These are phyloP conservation scores for Achroia grisella DNA, from an alignment of 1,140 invertebrate genomes.

Conservation along the genomic window DNA sequence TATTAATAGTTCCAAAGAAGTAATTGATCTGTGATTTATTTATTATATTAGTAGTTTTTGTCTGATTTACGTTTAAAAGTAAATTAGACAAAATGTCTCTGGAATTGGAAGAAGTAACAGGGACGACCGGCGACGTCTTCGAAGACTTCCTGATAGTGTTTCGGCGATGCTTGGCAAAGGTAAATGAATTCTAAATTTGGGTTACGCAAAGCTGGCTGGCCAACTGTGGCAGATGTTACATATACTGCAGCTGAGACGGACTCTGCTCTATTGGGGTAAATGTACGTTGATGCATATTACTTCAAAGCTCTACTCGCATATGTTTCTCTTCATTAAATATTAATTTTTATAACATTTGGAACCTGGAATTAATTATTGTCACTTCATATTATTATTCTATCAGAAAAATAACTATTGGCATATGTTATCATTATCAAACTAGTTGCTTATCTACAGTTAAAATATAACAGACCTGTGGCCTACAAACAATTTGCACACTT, in stretches of 20 bases:
- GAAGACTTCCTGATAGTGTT: slow-evolving; percentile 77
- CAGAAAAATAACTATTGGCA: too few relatives aligned
- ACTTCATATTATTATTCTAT: too few relatives aligned
- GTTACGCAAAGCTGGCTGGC: slow-evolving; percentile 17
- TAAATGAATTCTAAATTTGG: slow-evolving; percentile 66
- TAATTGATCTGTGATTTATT: slow-evolving; percentile 57
- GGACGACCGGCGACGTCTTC: slow-evolving; percentile 74
- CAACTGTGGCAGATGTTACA: slow-evolving; percentile 13
- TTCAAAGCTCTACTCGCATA: too few relatives aligned
- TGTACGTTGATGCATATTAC: too few relatives aligned
- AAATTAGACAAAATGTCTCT: slow-evolving; percentile 64
- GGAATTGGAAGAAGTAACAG: slow-evolving; percentile 65
- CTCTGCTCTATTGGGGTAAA: too few relatives aligned
- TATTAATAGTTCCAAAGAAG: slow-evolving; percentile 62
- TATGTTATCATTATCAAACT: too few relatives aligned
- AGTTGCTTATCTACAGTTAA: too few relatives aligned
- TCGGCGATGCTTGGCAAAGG: slow-evolving; percentile 75
- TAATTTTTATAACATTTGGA: too few relatives aligned
- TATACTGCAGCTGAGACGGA: background rate
- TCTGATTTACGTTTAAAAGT: slow-evolving; percentile 30
- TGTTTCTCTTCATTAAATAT: too few relatives aligned
- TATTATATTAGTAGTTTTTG: slow-evolving; percentile 33
- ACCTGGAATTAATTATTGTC: too few relatives aligned
- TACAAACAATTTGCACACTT: too few relatives aligned
- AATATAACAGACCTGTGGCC: too few relatives aligned